phyloP scores from a whole-genome alignment of 2,888 invertebrate genomes.

The Apotomis turbidana region DNA sequence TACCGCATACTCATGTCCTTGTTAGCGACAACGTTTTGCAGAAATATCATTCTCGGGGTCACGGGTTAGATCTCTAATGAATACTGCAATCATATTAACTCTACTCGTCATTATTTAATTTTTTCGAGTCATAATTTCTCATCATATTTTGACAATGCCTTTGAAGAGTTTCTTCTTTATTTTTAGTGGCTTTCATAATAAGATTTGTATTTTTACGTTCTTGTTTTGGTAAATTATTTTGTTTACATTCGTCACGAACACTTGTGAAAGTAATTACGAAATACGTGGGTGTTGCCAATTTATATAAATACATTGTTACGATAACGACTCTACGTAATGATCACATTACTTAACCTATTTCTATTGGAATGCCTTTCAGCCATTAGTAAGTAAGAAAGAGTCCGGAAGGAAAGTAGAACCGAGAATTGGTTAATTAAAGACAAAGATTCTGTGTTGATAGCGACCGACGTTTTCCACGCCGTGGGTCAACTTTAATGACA shows the following conservation, averaged over 20 bases:
- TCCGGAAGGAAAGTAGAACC: conserved; percentile 18
- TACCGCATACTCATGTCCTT: conserved; percentile 23
- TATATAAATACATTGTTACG: conserved; percentile 22
- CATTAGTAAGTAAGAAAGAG: conserved; percentile 4
- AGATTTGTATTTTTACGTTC: too few species aligned
- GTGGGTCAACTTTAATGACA: conserved; percentile 45
- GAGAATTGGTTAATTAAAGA: conserved; percentile 26
- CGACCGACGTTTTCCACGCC: conserved; percentile 36
- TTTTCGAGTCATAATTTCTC: background rate
- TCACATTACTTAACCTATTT: conserved; percentile 19
- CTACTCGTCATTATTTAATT: background rate
- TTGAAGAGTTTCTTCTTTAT: too few species aligned
- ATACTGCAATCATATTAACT: conserved; percentile 2
- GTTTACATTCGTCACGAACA: background rate
- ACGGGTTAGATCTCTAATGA: conserved; percentile 7
- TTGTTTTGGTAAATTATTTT: background rate
- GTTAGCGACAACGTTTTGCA: conserved; percentile 9
- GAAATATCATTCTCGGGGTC: conserved; percentile 14
- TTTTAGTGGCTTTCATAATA: too few species aligned
- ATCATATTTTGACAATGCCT: too few species aligned
- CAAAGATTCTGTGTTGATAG: conserved; percentile 38
- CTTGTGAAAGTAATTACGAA: conserved; percentile 15
- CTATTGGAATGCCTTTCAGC: conserved; percentile 17
- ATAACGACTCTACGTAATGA: conserved; percentile 15
- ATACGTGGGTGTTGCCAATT: conserved; percentile 28